Evolutionary conservation across 2,797 vertebrate genomes (phyloP).

Genomic region (Antrozous pallidus): DNA sequence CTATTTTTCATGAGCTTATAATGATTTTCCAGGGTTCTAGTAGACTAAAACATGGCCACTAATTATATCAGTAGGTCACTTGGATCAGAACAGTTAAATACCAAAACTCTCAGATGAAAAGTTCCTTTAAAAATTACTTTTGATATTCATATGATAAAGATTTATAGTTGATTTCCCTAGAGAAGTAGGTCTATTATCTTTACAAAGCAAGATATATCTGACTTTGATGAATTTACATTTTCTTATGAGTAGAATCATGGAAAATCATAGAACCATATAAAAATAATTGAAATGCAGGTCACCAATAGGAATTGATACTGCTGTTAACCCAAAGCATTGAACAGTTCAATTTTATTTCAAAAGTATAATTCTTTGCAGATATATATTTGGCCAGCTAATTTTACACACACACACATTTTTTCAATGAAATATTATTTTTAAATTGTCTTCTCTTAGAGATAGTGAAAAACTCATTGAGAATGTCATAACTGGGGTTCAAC

Average conservation of each 20-base stretch:
- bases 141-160: background rate
- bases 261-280: background rate
- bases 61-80: background rate
- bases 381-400: background rate
- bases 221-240: background rate
- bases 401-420: background rate
- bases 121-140: background rate
- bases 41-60: background rate
- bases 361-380: background rate
- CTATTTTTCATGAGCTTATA: background rate
- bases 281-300: background rate
- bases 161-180: background rate
- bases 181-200: background rate
- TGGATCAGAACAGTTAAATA: background rate
- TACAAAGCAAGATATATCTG: background rate
- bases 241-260: background rate
- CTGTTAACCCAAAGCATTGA: background rate
- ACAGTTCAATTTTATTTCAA: background rate
- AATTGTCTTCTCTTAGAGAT: background rate
- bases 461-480: background rate
- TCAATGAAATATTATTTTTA: background rate
- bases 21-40: background rate
- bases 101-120: background rate
- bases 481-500: background rate
- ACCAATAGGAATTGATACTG: background rate